phyloP scores from a whole-genome alignment of 2,888 invertebrate genomes.

The Liopterus haemorrhoidalis region DNA sequence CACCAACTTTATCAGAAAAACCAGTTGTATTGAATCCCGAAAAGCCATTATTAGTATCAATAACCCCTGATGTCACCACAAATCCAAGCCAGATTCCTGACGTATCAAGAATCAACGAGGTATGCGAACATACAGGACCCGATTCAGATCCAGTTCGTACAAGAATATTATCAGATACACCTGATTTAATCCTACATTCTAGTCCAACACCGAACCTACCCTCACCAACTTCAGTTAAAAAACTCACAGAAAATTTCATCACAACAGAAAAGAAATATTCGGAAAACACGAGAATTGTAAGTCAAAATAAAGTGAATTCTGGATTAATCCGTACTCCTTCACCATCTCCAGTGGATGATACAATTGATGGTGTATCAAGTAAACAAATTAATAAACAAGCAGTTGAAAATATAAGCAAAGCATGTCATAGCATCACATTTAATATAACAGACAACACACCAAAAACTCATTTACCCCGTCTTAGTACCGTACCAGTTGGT shows the following conservation, averaged over 20 bases:
- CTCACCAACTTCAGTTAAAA: conserved; percentile 17
- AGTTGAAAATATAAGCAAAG: conserved; percentile 62
- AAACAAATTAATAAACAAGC: conserved; percentile 55
- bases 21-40: too few species aligned
- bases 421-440: conserved; percentile 61
- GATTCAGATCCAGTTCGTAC: conserved; percentile 19
- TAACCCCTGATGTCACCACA: conserved; percentile 11
- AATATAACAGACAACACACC: conserved; percentile 47
- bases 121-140: conserved; percentile 19
- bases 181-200: conserved; percentile 48
- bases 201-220: conserved; percentile 33
- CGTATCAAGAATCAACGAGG: conserved; percentile 38
- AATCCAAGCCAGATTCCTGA: conserved; percentile 42
- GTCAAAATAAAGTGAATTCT: not conserved
- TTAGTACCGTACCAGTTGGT: conserved; percentile 22
- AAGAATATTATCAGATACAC: conserved; percentile 42
- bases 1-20: conserved; percentile 13
- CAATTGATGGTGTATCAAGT: conserved; percentile 34
- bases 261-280: conserved; percentile 8
- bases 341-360: conserved; percentile 1
- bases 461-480: conserved; percentile 40
- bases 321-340: conserved; percentile 4
- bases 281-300: not conserved
- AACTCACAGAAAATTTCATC: conserved; percentile 22
- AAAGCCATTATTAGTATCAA: too few species aligned